phyloP scores from a whole-genome alignment of 1,140 invertebrate genomes.

The Zaprionus africanus region DNA sequence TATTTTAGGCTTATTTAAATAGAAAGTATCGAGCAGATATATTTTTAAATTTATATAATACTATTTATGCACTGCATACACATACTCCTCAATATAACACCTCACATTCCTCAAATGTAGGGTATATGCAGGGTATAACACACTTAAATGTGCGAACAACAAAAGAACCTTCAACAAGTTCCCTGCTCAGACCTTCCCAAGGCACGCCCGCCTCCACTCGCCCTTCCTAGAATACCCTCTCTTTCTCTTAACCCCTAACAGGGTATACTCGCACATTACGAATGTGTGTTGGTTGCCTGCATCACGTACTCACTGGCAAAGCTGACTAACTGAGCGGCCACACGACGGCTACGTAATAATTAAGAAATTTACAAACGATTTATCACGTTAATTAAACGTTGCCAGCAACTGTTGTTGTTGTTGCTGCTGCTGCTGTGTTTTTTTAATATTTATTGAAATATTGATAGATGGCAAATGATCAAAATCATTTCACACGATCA shows the following conservation, averaged over 20 bases:
- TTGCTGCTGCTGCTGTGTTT: conserved; percentile 37
- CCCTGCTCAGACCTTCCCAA: neutral
- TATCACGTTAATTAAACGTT: conserved; percentile 80
- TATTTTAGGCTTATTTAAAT: no score
- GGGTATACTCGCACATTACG: neutral
- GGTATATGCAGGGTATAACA: neutral
- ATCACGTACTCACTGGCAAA: conserved; percentile 5
- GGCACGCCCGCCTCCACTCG: no score
- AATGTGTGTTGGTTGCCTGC: neutral
- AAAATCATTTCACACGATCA: conserved; percentile 79
- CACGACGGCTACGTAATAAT: conserved; percentile 74
- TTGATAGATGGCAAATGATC: conserved; percentile 78
- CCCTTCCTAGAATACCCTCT: neutral
- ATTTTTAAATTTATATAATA: no score
- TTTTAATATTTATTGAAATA: conserved; percentile 47
- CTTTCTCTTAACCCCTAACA: neutral
- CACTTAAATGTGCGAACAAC: no score
- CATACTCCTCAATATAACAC: neutral
- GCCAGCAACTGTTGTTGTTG: conserved; percentile 53
- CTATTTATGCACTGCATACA: no score
- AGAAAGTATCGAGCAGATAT: no score
- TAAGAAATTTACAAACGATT: conserved; percentile 82
- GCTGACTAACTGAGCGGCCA: conserved; percentile 41
- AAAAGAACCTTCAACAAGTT: neutral
- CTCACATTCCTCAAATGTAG: neutral